Percentiles rank a stretch among this genome's conserved stretches.
These are phyloP conservation scores for Epizoanthus ramosus DNA, from an alignment of 92 coral and sea anemone genomes.

Conservation along the genomic window DNA sequence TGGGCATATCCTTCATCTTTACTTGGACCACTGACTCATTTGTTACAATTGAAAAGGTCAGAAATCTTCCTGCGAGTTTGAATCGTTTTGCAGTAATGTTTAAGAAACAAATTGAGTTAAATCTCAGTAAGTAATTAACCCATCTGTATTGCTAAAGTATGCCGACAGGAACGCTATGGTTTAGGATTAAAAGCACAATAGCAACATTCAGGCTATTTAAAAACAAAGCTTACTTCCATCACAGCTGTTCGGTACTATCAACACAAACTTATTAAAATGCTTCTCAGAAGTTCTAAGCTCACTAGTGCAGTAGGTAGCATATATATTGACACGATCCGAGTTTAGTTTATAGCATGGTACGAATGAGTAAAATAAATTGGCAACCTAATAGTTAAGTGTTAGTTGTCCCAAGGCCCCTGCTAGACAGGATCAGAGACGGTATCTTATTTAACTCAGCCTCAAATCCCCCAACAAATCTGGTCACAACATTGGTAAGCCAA, in stretches of 20 bases:
- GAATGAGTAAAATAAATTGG: neutral
- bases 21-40: too few species aligned
- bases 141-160: too few species aligned
- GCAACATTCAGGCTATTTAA: neutral
- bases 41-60: too few species aligned
- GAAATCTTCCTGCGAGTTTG: too few species aligned
- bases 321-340: too few species aligned
- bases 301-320: too few species aligned
- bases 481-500: neutral
- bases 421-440: neutral
- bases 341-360: too few species aligned
- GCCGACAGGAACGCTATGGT: too few species aligned
- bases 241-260: neutral
- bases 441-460: slow-evolving; percentile 8
- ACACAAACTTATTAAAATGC: neutral
- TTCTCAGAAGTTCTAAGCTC: neutral
- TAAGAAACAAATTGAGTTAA: too few species aligned
- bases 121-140: too few species aligned
- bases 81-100: too few species aligned
- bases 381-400: neutral
- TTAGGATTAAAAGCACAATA: neutral
- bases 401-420: neutral
- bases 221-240: neutral
- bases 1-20: too few species aligned
- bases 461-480: slow-evolving; percentile 19